Evolutionary conservation across 1,140 invertebrate species (phyloP), one percentile per base, ranked within the genome.

Genomic region (Cotesia vestalis): DNA sequence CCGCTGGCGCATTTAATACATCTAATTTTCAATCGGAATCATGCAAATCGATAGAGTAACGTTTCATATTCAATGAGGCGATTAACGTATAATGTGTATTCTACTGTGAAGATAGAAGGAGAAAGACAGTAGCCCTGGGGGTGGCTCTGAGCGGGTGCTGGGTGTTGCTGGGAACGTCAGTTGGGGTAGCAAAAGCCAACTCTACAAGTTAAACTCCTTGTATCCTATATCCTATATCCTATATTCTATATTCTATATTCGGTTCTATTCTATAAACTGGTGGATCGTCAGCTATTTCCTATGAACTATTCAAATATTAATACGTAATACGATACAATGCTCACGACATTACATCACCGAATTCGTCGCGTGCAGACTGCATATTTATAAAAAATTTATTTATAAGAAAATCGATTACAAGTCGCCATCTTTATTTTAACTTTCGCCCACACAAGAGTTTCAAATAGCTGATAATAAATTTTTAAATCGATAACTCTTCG

Each of bases 11-110:
- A 38, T 53, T 59, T 66, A 72, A 72, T 75, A 71, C 57, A 70
- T 70, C 71, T 72, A 76, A 80, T 80, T 78, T 73, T 79, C 77
- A 78, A 78, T 78, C 72, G 69, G 63, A 76, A 77, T 77, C 73
- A 74, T 71, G 73, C 71, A 77, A 75, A 77, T 77, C 77, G 77
- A 81, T 78, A 76, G 69, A 66, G 20, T 72, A 62, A n/a, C 75
- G 74, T 79, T 78, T 79, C 76, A 79, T 82, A 79, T 80, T 79
- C 77, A 78, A 82, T 78, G 77, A 79, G 78, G 75, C 77, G 80
- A 80, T 82, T 80, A 80, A 80, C 78, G 79, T 79, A 77, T 63
- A 59, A 61, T 52, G 61, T 66, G 38, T 63, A 17, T 6, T 57
- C 27, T 57, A 55, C 60, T 40, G 17, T 52, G 34, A 27, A 35